Evolutionary conservation across 2,888 invertebrate species (phyloP), one percentile per base, ranked within the genome.

Genomic region (Operophtera brumata): DNA sequence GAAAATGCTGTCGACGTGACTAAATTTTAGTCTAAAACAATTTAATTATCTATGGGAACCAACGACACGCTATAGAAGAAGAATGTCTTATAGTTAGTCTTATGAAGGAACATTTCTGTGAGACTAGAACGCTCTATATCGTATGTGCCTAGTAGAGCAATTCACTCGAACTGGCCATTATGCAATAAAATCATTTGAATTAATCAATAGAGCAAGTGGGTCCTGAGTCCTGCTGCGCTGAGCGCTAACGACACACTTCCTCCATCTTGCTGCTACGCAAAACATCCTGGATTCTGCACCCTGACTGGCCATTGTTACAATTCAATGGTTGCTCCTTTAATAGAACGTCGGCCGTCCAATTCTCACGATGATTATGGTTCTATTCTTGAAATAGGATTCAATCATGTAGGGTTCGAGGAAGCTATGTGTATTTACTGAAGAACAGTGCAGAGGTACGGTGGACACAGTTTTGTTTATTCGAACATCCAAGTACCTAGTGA

Each of bases 161-260:
- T 71, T 69, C 64, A 66, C 67, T 67, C 54, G 42, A 63, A 66
- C 62, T 67, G 72, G 69, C 78, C 73, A 87, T 87, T 86, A 86
- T 84, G 83, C 77, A 86, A 89, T 88, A 86, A 87, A 87, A 77
- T 77, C 77, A 80, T 82, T 85, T 83, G 81, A 77, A 86, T 86
- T 84, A 84, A 86, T 87, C 86, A 87, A 88, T 88, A 86, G 87
- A 86, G 80, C 77, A 72, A 79, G 82, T 80, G 80, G 82, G 80
- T 77, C 79, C 82, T 34, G 56, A 64, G 63, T 64, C 57, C 48
- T 53, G 55, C 41, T 30, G 28, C 14, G 35, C 57, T 51, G 62
- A 51, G 49, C 53, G 59, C 59, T 60, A 65, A 65, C 62, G 50
- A 62, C 61, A 63, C 46, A 52, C 63, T 62, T 65, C 65, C 65